Evolutionary conservation across 2,888 invertebrate genomes (phyloP).

Genomic region (Unio delphinus): DNA sequence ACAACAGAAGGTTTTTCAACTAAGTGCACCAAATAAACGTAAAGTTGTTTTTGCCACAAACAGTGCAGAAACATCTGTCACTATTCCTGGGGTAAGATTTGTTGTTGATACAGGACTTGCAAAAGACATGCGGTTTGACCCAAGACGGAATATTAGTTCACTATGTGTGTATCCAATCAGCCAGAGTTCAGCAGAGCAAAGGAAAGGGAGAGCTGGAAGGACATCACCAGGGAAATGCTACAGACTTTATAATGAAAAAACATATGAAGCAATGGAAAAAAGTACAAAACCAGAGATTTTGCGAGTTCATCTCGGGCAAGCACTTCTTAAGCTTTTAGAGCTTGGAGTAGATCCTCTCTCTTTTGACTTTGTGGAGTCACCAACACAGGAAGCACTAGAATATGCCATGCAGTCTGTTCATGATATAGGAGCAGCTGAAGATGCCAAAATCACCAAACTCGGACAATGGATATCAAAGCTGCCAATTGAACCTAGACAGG

Average conservation of each 20-base stretch:
- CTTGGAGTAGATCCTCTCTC: conserved; percentile 52
- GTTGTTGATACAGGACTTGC: conserved; percentile 69
- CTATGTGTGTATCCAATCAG: conserved; percentile 51
- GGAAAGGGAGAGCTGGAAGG: conserved; percentile 70
- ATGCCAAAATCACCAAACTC: conserved; percentile 47
- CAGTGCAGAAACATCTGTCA: conserved; percentile 70
- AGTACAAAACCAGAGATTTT: conserved; percentile 65
- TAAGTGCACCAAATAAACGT: conserved; percentile 31
- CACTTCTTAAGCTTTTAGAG: conserved; percentile 57
- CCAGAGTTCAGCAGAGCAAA: conserved; percentile 68
- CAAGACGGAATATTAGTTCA: conserved; percentile 50
- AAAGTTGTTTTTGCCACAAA: conserved; percentile 71
- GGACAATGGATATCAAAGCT: conserved; percentile 58
- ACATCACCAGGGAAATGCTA: conserved; percentile 66
- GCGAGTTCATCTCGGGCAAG: conserved; percentile 53
- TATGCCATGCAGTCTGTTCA: conserved; percentile 45
- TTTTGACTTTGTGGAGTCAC: conserved; percentile 66
- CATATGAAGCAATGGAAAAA: conserved; percentile 53
- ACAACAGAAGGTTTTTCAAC: conserved; percentile 61
- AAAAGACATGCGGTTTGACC: conserved; percentile 65
- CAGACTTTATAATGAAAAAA: conserved; percentile 63
- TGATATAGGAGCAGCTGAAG: conserved; percentile 53
- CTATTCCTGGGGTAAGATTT: conserved; percentile 68
- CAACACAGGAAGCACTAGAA: conserved; percentile 40
- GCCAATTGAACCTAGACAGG: conserved; percentile 60